A percentile compares a stretch with the other conserved stretches of the same genome.
phyloP scores from a whole-genome alignment of 2,888 invertebrate species.

The Perizoma affinitatum region DNA sequence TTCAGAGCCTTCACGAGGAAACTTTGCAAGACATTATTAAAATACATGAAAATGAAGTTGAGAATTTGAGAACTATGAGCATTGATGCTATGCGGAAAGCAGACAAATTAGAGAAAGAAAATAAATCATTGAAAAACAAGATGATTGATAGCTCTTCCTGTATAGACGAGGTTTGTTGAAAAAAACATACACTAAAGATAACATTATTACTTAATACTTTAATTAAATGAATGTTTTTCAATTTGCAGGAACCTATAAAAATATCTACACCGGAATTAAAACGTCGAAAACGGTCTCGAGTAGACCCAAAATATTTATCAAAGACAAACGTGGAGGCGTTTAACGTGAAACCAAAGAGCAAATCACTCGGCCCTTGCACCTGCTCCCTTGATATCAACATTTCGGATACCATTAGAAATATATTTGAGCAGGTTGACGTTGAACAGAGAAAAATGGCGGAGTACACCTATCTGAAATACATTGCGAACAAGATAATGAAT shows the following conservation, averaged over 20 bases:
- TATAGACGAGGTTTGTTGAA: constrained; percentile 54
- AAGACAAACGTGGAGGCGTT: constrained; percentile 71
- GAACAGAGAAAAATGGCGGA: constrained; percentile 72
- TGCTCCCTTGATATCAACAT: constrained; percentile 70
- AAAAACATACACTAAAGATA: neutral
- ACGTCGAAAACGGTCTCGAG: constrained; percentile 48
- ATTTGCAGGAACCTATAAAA: constrained; percentile 58
- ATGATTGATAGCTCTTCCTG: constrained; percentile 40
- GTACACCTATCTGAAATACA: constrained; percentile 67
- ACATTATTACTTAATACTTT: neutral
- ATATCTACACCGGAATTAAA: constrained; percentile 50
- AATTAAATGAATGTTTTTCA: neutral
- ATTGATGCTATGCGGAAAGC: constrained; percentile 74
- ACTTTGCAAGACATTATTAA: constrained; percentile 73
- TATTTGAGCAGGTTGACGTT: constrained; percentile 74
- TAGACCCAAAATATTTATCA: constrained; percentile 57
- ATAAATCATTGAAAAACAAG: constrained; percentile 57
- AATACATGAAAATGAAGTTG: constrained; percentile 80
- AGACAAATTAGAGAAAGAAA: constrained; percentile 72
- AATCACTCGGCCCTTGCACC: constrained; percentile 66
- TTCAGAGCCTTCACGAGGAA: constrained; percentile 82
- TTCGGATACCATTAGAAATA: constrained; percentile 73
- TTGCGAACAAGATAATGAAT: constrained; percentile 68
- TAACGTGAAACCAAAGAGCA: constrained; percentile 63
- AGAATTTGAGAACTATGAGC: constrained; percentile 73